Percentiles rank a stretch among this genome's conserved stretches.
Evolutionary conservation across 2,797 vertebrate species (phyloP).

Genomic region (Buphagus erythrorhynchus): DNA sequence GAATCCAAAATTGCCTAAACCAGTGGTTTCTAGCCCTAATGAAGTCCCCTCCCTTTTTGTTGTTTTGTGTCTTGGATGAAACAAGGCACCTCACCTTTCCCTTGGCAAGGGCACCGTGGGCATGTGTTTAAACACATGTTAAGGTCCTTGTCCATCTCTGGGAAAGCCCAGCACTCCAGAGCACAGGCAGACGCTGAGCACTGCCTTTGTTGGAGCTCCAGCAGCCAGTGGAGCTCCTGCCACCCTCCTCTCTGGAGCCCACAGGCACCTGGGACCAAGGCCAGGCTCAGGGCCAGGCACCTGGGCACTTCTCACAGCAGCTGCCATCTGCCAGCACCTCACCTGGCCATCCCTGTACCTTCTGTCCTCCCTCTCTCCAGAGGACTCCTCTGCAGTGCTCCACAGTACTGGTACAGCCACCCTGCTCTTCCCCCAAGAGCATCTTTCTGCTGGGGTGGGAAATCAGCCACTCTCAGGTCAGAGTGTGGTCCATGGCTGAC

Average conservation of each 20-base stretch:
- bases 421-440: not conserved
- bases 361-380: not conserved
- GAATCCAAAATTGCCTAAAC: not conserved
- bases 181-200: not conserved
- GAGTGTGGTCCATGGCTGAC: not conserved
- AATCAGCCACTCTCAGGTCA: not conserved
- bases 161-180: not conserved
- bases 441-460: not conserved
- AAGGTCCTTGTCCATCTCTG: not conserved
- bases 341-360: not conserved
- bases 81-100: not conserved
- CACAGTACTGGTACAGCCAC: rapidly evolving
- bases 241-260: not conserved
- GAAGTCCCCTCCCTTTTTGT: not conserved
- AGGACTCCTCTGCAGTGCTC: not conserved
- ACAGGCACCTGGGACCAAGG: not conserved
- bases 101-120: not conserved
- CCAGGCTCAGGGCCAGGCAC: not conserved
- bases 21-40: not conserved
- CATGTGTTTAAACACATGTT: not conserved
- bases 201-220: not conserved
- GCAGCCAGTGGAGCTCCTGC: not conserved
- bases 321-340: not conserved
- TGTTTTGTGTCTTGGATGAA: not conserved
- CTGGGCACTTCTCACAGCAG: not conserved